A percentile compares a stretch with the other conserved stretches of the same genome.
These are phyloP conservation scores for Cyclina sinensis DNA, from an alignment of 1,140 invertebrate genomes.

Conservation along the genomic window DNA sequence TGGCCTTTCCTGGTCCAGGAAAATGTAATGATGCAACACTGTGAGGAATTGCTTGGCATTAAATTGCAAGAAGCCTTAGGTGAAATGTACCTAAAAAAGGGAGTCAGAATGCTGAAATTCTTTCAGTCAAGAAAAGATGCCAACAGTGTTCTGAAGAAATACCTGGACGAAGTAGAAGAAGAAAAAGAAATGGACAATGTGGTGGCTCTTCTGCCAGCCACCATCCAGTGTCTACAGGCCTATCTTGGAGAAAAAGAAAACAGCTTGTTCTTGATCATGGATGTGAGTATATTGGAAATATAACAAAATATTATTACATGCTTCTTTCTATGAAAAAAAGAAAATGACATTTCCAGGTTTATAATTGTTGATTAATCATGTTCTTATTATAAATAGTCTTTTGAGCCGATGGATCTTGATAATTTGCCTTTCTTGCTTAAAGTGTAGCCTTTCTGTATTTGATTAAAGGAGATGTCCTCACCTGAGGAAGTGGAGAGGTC, in stretches of 20 bases:
- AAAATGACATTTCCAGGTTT: too few relatives aligned
- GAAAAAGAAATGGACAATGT: neutral
- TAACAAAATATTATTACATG: neutral
- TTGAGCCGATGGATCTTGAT: too few relatives aligned
- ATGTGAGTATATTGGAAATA: constrained; percentile 29
- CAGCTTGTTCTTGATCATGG: neutral
- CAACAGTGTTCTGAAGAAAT: neutral
- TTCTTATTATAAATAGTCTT: too few relatives aligned
- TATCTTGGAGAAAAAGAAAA: neutral
- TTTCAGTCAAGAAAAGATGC: neutral
- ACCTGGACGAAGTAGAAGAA: neutral
- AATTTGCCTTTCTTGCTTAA: too few relatives aligned
- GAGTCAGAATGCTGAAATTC: neutral
- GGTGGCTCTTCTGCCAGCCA: neutral
- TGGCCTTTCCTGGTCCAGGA: constrained; percentile 1
- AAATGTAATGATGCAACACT: neutral
- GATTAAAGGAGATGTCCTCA: neutral
- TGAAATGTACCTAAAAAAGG: neutral
- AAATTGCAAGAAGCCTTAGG: neutral
- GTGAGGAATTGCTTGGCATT: neutral
- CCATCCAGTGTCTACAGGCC: neutral
- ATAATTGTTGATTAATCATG: too few relatives aligned
- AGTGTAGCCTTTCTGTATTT: too few relatives aligned
- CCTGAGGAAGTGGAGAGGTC: neutral
- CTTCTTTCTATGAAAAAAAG: neutral